A percentile compares a stretch with the other conserved stretches of the same genome.
phyloP scores from a whole-genome alignment of 2,888 invertebrate genomes.

The Eledone cirrhosa region DNA sequence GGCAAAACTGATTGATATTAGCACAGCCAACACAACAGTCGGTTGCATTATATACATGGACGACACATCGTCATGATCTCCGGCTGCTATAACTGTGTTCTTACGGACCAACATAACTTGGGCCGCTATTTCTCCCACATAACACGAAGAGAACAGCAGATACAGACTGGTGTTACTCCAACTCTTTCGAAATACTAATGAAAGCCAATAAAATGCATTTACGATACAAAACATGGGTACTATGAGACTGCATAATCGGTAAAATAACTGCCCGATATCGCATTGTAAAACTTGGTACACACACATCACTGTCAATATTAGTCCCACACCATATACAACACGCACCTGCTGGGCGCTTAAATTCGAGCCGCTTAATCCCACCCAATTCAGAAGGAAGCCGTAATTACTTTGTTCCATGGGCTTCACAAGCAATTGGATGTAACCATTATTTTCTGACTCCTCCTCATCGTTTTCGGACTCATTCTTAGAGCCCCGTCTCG shows the following conservation, averaged over 20 bases:
- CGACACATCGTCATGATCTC: neutral
- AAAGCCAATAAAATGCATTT: constrained; percentile 63
- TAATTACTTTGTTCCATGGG: constrained; percentile 60
- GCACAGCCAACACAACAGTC: constrained; percentile 55
- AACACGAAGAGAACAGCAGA: constrained; percentile 63
- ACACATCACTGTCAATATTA: constrained; percentile 46
- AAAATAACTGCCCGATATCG: constrained; percentile 60
- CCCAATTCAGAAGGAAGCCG: constrained; percentile 56
- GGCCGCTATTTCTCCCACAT: constrained; percentile 62
- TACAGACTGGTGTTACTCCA: constrained; percentile 66
- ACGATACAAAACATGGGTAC: constrained; percentile 63
- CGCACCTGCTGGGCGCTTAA: constrained; percentile 51
- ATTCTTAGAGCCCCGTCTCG: constrained; percentile 58
- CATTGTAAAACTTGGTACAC: constrained; percentile 56
- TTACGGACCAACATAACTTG: constrained; percentile 46
- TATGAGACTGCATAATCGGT: constrained; percentile 56
- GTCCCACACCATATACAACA: constrained; percentile 51
- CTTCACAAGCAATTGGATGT: constrained; percentile 71
- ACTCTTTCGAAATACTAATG: constrained; percentile 61
- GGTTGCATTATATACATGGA: constrained; percentile 45
- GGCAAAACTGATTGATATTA: constrained; percentile 55
- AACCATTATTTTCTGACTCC: constrained; percentile 79
- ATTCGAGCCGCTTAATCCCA: constrained; percentile 50
- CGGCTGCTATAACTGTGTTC: constrained; percentile 13
- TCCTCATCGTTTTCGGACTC: constrained; percentile 58